Base-by-base conservation (phyloP, 2,888 invertebrate genomes). In the Drosophila lutescens region DNA sequence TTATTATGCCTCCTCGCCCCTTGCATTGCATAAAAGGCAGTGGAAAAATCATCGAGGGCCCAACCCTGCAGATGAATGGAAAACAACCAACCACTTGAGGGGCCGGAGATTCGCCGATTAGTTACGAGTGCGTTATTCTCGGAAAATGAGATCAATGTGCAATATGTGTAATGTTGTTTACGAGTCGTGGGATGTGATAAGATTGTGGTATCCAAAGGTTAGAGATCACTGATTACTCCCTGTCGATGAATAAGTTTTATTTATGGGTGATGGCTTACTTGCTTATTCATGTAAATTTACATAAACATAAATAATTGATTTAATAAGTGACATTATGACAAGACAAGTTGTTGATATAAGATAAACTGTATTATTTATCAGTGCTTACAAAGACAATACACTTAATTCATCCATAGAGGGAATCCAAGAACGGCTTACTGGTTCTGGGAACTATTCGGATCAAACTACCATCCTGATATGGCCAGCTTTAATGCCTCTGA, bases 11-110 rank as follows among this genome's bases (percentile, higher is more conserved):
- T 26, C 61, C 44, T 17, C 30, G 38, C 46, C 26, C 20, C 26
- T 26, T 46, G 51, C 34, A 30, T 61, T 62, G 62, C 63, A 62
- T 62, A 26, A 34, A 62, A 41, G 49, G 26, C 43, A 60, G 38
- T 69, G 60, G 47, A 61, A 60, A 62, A 49, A 41, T 62, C 34
- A 41, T 49, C 34, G 34, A 62, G 15, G 34, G 15, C 41, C 46
- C 47, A 23, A 10, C 61, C 62, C 36, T 17, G 32, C 20, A 7
- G 13, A 15, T 38, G 15, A 36, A 30, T 61, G 60, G 61, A 61
- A 61, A 61, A 61, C 46, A n/a, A 30, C 46, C 46, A n/a, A 30
- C 46, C 62, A 23, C 17, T 32, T 1, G 15, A 15, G 47, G 17
- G 49, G 34, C 49, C 49, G 49, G 30, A 40, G 36, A 38, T 46